Conservation (phyloP, 2,888 invertebrate genomes). For the Escarpia spicata region DNA sequence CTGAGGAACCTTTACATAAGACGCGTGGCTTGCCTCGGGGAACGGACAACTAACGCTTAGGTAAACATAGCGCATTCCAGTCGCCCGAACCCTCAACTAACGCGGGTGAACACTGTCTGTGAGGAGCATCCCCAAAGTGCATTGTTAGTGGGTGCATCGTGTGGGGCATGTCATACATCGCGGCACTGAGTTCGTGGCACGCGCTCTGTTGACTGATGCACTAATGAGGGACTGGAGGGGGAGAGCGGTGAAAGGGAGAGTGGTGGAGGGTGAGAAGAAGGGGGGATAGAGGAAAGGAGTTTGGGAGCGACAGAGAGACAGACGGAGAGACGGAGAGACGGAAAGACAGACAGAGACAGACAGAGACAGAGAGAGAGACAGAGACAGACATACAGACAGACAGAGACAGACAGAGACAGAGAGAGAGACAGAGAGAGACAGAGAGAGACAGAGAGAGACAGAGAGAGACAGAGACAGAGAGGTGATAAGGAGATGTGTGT, state of each 20-base stretch:
- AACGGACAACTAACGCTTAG: neutral
- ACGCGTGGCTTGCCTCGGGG: neutral
- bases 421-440: too few relatives aligned
- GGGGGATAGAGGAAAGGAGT: neutral
- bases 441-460: too few relatives aligned
- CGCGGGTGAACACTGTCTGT: neutral
- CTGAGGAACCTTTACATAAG: conserved; percentile 16
- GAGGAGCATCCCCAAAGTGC: neutral
- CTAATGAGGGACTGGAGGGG: too few relatives aligned
- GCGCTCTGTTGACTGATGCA: too few relatives aligned
- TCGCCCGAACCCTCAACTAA: neutral
- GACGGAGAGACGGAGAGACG: neutral
- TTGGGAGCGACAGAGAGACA: neutral
- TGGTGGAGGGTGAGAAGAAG: too few relatives aligned
- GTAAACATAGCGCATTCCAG: neutral
- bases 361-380: neutral
- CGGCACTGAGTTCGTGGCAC: neutral
- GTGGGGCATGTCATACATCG: neutral
- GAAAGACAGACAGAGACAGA: neutral
- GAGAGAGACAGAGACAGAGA: too few relatives aligned
- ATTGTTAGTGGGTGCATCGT: neutral
- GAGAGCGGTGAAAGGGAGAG: too few relatives aligned
- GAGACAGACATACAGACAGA: neutral
- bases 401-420: neutral
- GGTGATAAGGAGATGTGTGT: too few relatives aligned